These are phyloP conservation scores for Ophioninae sp. DNA, from an alignment of 2,888 invertebrate genomes.

Conservation along the genomic window DNA sequence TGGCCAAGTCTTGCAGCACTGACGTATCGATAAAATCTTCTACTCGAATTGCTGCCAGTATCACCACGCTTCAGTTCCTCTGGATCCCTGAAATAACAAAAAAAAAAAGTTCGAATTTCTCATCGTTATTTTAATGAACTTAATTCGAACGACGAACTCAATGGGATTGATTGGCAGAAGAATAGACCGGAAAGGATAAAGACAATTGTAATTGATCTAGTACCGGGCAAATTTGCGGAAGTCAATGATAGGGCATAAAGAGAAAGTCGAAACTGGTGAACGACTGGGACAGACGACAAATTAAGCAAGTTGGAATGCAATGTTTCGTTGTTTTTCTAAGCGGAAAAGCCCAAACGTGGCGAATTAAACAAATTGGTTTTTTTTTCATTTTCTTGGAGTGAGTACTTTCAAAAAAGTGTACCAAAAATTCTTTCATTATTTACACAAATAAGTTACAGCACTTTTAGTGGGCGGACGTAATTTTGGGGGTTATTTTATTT, in stretches of 20 bases:
- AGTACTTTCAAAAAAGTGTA: no score
- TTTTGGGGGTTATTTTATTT: no score
- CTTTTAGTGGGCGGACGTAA: no score
- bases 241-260: slow-evolving; percentile 21
- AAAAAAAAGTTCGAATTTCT: slow-evolving; percentile 29
- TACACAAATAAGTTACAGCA: no score
- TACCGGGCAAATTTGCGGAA: slow-evolving; percentile 40
- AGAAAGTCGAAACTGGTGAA: slow-evolving; percentile 23
- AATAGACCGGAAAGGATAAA: slow-evolving; percentile 46
- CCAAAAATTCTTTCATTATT: no score
- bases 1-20: slow-evolving; percentile 92
- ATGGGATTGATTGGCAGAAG: slow-evolving; percentile 23
- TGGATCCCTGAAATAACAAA: slow-evolving; percentile 84
- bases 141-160: slow-evolving; percentile 23
- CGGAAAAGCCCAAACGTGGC: no score
- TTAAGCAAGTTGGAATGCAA: slow-evolving; percentile 34
- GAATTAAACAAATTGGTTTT: no score
- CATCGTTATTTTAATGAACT: slow-evolving; percentile 36
- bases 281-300: slow-evolving; percentile 35
- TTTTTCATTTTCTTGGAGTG: no score
- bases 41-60: slow-evolving; percentile 86
- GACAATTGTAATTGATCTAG: slow-evolving; percentile 49
- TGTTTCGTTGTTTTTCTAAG: neutral
- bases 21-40: slow-evolving; percentile 89
- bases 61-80: slow-evolving; percentile 87